Conservation (phyloP, 92 coral and sea anemone genomes). For the Diadumene lineata region DNA sequence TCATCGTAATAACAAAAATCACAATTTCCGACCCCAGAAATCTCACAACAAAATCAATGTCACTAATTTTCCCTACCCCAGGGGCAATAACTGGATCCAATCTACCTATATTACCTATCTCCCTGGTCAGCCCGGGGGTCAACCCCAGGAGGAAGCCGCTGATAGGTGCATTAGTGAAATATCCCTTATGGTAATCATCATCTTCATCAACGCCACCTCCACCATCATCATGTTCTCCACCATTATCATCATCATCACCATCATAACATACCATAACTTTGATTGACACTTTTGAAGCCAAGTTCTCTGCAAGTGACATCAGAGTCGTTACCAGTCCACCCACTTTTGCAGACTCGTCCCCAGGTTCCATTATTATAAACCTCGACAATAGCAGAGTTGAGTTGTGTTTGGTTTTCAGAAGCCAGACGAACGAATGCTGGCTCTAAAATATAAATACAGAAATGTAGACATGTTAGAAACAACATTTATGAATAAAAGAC, state of each 20-base stretch:
- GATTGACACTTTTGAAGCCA: slow-evolving; percentile 35
- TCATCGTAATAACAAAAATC: too few species aligned
- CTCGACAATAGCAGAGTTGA: slow-evolving; percentile 57
- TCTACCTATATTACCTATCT: too few species aligned
- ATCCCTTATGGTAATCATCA: background rate
- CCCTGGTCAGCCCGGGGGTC: too few species aligned
- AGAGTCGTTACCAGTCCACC: slow-evolving; percentile 60
- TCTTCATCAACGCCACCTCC: background rate
- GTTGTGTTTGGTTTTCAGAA: slow-evolving; percentile 32
- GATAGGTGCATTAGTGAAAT: too few species aligned
- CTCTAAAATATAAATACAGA: slow-evolving; percentile 18
- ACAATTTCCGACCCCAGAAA: too few species aligned
- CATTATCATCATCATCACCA: background rate
- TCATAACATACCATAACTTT: background rate
- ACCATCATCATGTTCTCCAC: background rate
- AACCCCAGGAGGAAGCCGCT: too few species aligned
- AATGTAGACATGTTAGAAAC: too few species aligned
- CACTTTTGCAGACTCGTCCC: slow-evolving; percentile 64
- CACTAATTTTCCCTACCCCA: too few species aligned
- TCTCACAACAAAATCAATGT: too few species aligned
- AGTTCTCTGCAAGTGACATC: slow-evolving; percentile 68
- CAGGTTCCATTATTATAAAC: slow-evolving; percentile 63
- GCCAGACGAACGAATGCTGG: slow-evolving; percentile 72
- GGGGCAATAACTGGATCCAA: too few species aligned
- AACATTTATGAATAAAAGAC: too few species aligned